phyloP scores from a whole-genome alignment of 2,113 vertebrate species.

The Phrynosoma platyrhinos region DNA sequence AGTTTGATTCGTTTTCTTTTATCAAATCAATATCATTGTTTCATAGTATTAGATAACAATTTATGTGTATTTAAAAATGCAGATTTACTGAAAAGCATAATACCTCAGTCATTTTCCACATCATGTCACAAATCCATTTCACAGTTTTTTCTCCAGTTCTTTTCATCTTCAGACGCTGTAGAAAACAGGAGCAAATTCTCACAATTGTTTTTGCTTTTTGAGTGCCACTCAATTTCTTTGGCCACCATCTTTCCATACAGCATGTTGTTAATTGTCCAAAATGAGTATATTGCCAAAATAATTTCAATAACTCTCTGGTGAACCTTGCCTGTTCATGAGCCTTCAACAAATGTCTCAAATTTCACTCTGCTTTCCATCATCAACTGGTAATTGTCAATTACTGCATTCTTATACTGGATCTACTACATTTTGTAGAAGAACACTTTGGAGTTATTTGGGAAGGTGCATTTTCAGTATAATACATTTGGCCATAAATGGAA shows the following conservation, averaged over 20 bases:
- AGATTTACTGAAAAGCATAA: background rate
- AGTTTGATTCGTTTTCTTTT: background rate
- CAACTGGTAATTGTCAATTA: background rate
- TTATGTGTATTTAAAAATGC: background rate
- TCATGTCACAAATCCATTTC: background rate
- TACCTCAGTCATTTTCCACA: background rate
- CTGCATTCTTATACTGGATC: constrained; percentile 20
- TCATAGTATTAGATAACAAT: background rate
- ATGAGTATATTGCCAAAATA: background rate
- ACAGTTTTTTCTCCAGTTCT: background rate
- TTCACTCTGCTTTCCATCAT: background rate
- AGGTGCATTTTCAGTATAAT: constrained; percentile 69
- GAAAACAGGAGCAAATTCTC: background rate
- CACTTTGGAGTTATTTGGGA: constrained; percentile 36
- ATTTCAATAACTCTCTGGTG: background rate
- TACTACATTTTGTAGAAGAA: constrained; percentile 51
- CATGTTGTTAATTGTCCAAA: background rate
- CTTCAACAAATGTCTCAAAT: background rate
- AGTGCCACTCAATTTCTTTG: background rate
- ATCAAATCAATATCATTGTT: background rate
- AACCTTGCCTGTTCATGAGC: background rate
- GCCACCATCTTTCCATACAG: background rate
- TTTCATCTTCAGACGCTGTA: background rate
- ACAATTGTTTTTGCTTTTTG: background rate
- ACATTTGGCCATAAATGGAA: constrained; percentile 68